phyloP scores from a whole-genome alignment of 2,797 vertebrate species.

The Cephalopachus bancanus region DNA sequence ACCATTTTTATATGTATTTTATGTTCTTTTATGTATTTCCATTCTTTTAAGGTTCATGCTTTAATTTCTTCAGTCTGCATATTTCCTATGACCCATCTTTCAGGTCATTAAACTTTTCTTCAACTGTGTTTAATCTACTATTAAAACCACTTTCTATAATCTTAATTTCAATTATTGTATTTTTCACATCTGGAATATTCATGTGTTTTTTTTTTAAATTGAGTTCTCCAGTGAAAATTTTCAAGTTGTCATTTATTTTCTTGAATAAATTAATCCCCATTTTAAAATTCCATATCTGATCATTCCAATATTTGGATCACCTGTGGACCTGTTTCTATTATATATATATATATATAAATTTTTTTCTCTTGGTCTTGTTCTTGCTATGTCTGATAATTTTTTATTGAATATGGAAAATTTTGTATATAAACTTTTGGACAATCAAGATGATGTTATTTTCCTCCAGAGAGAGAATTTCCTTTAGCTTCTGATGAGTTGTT shows the following conservation, averaged over 20 bases:
- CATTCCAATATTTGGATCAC: background rate
- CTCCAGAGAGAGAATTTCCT: background rate
- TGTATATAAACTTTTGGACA: background rate
- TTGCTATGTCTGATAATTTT: background rate
- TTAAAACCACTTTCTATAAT: background rate
- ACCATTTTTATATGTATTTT: background rate
- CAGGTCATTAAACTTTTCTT: background rate
- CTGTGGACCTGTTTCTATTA: background rate
- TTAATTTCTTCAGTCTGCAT: background rate
- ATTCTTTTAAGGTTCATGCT: background rate
- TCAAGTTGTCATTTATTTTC: constrained; percentile 42
- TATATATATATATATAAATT: background rate
- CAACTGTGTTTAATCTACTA: background rate
- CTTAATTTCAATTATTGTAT: background rate
- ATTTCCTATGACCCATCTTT: background rate
- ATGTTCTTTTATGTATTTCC: background rate
- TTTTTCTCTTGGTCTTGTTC: background rate
- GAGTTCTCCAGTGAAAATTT: background rate
- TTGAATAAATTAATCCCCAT: background rate
- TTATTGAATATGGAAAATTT: background rate
- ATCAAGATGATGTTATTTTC: background rate
- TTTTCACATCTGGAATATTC: constrained; percentile 48
- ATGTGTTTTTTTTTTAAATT: constrained; percentile 12
- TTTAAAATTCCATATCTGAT: constrained; percentile 25
- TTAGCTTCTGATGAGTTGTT: background rate